Evolutionary conservation across 2,888 invertebrate genomes (phyloP).

Genomic region (Parnassius apollo): DNA sequence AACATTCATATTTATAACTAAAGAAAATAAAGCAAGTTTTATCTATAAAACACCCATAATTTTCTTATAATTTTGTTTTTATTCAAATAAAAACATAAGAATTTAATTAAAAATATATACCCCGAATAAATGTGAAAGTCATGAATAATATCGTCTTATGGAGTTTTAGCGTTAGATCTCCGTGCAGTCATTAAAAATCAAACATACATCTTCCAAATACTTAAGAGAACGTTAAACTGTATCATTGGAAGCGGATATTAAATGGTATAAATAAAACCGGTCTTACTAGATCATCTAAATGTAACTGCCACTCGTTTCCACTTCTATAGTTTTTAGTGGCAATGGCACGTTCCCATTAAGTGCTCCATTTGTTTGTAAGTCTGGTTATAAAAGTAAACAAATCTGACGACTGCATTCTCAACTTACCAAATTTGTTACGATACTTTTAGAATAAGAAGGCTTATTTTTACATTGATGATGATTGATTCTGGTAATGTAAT

Average conservation of each 20-base stretch:
- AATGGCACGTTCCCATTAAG: conserved; percentile 7
- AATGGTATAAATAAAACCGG: conserved; percentile 16
- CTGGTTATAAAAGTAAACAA: conserved; percentile 16
- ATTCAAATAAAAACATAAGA: not conserved
- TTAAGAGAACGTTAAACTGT: conserved; percentile 14
- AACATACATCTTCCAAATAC: conserved; percentile 12
- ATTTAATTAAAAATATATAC: not conserved
- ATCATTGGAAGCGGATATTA: conserved; percentile 13
- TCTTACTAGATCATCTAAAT: conserved; percentile 12
- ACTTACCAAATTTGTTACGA: conserved; percentile 4
- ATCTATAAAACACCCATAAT: no score
- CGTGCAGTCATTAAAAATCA: conserved; percentile 7
- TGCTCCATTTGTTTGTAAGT: conserved; percentile 14
- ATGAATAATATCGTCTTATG: not conserved
- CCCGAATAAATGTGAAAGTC: not conserved
- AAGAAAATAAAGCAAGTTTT: no score
- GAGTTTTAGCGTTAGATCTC: not conserved
- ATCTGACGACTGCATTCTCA: conserved; percentile 10
- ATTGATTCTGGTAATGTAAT: no score
- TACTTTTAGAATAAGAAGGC: not conserved
- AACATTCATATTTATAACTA: no score
- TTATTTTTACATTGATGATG: not conserved
- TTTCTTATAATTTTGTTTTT: no score
- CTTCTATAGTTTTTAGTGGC: conserved; percentile 1
- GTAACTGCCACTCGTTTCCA: conserved; percentile 4